These are phyloP conservation scores for Stichopus chloronotus DNA, from an alignment of 35 echinoderm and acorn worm genomes.

Conservation along the genomic window DNA sequence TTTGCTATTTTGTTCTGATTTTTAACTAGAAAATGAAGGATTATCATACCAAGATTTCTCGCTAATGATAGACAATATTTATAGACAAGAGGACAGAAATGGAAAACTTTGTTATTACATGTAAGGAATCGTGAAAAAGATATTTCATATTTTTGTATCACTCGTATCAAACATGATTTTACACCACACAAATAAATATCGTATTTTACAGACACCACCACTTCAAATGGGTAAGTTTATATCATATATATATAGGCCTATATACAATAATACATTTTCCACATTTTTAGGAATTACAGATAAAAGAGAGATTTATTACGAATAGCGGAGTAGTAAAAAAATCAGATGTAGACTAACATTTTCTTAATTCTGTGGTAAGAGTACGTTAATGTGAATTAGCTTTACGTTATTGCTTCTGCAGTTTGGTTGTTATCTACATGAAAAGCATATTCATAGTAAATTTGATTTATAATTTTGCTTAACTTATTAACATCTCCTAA, in stretches of 20 bases:
- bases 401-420: conserved; percentile 30
- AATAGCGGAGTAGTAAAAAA: neutral
- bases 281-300: no score
- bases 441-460: conserved; percentile 8
- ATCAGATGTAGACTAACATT: neutral
- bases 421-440: conserved; percentile 14
- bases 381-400: neutral
- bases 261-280: no score
- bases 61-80: no score
- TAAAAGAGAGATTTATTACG: no score
- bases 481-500: neutral
- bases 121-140: no score
- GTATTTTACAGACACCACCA: neutral
- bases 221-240: neutral
- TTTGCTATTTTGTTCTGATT: no score
- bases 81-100: no score
- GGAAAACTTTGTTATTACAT: no score
- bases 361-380: neutral
- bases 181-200: neutral
- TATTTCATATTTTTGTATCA: no score
- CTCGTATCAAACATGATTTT: neutral
- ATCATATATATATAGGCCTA: no score
- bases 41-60: no score
- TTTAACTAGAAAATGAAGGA: no score
- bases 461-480: neutral